Evolutionary conservation across 2,113 vertebrate species (phyloP).

Genomic region (Hippopotamus amphibius): DNA sequence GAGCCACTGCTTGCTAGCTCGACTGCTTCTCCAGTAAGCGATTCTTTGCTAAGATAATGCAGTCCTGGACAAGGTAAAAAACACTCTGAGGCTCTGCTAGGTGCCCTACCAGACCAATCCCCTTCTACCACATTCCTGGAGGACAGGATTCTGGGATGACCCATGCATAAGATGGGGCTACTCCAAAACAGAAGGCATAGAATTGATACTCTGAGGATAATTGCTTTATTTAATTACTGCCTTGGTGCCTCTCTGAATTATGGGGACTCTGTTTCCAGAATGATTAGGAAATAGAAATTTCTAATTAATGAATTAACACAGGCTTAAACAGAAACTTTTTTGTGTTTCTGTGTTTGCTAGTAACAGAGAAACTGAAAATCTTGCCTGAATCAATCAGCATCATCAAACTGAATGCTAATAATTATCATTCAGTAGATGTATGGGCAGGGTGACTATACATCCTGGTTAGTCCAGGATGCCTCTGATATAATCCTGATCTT

Average conservation of each 20-base stretch:
- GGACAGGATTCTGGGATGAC: neutral
- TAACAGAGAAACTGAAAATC: conserved; percentile 3
- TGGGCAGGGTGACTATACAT: neutral
- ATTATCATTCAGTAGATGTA: neutral
- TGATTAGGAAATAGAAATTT: neutral
- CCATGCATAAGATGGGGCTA: neutral
- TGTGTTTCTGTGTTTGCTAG: neutral
- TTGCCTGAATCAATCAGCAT: neutral
- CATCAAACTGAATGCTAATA: neutral
- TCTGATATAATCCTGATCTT: neutral
- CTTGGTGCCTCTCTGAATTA: neutral
- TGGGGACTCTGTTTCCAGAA: neutral
- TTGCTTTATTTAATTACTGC: neutral
- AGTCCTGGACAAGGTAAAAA: neutral
- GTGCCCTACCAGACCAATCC: neutral
- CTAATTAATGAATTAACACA: conserved; percentile 26
- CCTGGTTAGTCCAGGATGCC: neutral
- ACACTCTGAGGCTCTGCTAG: neutral
- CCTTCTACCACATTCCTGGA: neutral
- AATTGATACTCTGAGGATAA: neutral
- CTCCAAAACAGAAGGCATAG: neutral
- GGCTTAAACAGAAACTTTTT: neutral
- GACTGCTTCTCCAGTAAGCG: neutral
- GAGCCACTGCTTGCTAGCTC: neutral
- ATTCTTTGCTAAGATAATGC: neutral